Conservation (phyloP, 2,888 invertebrate species). For the Sphinx pinastri region DNA sequence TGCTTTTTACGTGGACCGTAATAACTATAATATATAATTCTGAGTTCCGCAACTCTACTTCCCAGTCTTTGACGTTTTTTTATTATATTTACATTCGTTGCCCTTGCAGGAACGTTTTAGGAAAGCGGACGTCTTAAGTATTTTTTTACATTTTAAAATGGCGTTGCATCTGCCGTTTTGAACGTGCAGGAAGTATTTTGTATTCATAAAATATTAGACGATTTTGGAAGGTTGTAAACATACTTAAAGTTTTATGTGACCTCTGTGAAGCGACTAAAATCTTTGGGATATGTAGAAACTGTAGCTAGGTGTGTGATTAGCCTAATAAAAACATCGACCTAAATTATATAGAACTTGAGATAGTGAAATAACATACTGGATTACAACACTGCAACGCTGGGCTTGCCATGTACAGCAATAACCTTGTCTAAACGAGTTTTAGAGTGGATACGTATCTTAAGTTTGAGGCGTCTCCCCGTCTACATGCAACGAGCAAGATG, state of each 20-base stretch:
- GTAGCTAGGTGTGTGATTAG: too few relatives aligned
- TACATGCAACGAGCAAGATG: background rate
- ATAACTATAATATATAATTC: slow-evolving; percentile 5
- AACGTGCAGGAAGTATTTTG: slow-evolving; percentile 9
- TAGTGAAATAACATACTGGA: background rate
- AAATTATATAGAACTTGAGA: too few relatives aligned
- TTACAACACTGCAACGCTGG: background rate
- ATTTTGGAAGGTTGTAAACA: background rate
- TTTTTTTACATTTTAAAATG: slow-evolving; percentile 10
- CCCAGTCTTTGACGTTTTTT: background rate
- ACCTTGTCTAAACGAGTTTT: background rate
- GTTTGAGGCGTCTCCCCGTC: background rate
- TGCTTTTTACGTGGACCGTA: slow-evolving; percentile 11
- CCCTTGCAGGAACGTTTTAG: background rate
- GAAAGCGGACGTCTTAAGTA: background rate
- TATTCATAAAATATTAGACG: background rate
- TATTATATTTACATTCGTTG: background rate
- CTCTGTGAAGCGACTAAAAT: background rate
- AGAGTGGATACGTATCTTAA: background rate
- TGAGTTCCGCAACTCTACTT: background rate
- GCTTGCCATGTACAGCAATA: background rate
- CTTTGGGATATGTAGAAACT: background rate
- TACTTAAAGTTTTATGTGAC: background rate
- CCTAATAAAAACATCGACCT: too few relatives aligned
- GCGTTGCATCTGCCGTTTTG: slow-evolving; percentile 5